A percentile compares a stretch with the other conserved stretches of the same genome.
Evolutionary conservation across 1,140 invertebrate species (phyloP).

Genomic region (Zophobas morio): DNA sequence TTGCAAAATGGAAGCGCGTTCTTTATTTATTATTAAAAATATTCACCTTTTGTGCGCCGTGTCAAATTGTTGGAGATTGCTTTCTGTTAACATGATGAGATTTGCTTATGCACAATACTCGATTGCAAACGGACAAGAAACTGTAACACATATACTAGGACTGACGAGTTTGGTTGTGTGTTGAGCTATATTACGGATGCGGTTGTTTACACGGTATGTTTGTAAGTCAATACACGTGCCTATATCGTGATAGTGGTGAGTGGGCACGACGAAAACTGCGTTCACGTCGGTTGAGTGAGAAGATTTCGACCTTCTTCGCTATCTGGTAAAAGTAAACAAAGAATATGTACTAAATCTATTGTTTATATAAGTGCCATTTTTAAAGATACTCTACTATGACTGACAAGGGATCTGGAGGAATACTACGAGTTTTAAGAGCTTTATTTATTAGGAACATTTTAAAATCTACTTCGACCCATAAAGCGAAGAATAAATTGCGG

Average conservation of each 20-base stretch:
- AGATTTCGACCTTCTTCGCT: constrained; percentile 8
- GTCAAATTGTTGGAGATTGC: constrained; percentile 10
- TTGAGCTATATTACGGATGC: constrained; percentile 39
- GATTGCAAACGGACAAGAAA: constrained; percentile 3
- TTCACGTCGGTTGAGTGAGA: constrained; percentile 26
- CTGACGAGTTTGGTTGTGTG: constrained; percentile 24
- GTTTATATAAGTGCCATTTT: constrained; percentile 3
- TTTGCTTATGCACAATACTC: constrained; percentile 7
- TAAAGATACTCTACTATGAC: background rate
- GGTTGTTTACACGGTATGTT: constrained; percentile 44
- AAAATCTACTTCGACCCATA: background rate
- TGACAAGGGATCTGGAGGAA: too few relatives aligned
- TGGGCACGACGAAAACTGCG: constrained; percentile 34
- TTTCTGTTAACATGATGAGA: constrained; percentile 24
- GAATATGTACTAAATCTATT: background rate
- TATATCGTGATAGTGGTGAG: constrained; percentile 17
- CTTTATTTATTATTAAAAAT: background rate
- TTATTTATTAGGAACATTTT: background rate
- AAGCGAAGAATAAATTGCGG: background rate
- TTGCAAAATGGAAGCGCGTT: background rate
- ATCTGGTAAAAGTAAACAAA: constrained; percentile 9
- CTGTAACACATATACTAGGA: background rate
- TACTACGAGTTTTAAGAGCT: too few relatives aligned
- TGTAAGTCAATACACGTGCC: constrained; percentile 32
- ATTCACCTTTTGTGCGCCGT: background rate